Evolutionary conservation across 2,113 vertebrate species (phyloP).

Genomic region (Tretioscincus oriximinensis): DNA sequence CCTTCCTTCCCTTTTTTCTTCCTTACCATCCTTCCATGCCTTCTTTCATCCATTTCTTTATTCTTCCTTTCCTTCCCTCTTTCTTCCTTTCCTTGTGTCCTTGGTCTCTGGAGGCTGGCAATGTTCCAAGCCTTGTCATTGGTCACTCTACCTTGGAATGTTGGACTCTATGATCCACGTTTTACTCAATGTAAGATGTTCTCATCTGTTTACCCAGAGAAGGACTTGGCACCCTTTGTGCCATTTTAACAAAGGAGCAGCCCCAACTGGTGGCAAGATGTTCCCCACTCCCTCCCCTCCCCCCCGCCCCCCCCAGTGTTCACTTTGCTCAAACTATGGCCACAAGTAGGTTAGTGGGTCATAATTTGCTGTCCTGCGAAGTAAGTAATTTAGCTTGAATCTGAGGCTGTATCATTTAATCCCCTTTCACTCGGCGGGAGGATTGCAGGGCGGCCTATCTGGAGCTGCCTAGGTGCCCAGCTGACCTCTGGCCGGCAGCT

Average conservation of each 20-base stretch:
- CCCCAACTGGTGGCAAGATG: neutral
- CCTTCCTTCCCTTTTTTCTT: too few species aligned
- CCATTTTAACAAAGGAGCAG: neutral
- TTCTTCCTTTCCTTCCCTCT: too few species aligned
- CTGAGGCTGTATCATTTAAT: slow-evolving; percentile 25
- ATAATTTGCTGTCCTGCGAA: slow-evolving; percentile 25
- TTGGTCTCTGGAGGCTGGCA: too few species aligned
- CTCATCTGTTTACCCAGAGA: neutral
- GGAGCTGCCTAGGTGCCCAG: neutral
- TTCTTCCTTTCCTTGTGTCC: too few species aligned
- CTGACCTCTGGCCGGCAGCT: neutral
- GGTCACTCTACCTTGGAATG: too few species aligned
- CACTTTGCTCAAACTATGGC: slow-evolving; percentile 41
- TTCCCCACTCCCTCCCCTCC: neutral
- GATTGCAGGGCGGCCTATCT: neutral
- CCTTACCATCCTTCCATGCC: too few species aligned
- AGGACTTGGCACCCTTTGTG: neutral
- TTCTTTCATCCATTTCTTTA: too few species aligned
- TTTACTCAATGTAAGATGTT: too few species aligned
- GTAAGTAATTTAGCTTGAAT: slow-evolving; percentile 9
- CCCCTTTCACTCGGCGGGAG: neutral
- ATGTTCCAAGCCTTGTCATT: too few species aligned
- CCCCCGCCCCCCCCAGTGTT: neutral
- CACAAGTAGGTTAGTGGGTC: slow-evolving; percentile 61
- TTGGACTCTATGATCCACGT: too few species aligned